Conservation (phyloP, 2,888 invertebrate species). For the Meta bourneti region DNA sequence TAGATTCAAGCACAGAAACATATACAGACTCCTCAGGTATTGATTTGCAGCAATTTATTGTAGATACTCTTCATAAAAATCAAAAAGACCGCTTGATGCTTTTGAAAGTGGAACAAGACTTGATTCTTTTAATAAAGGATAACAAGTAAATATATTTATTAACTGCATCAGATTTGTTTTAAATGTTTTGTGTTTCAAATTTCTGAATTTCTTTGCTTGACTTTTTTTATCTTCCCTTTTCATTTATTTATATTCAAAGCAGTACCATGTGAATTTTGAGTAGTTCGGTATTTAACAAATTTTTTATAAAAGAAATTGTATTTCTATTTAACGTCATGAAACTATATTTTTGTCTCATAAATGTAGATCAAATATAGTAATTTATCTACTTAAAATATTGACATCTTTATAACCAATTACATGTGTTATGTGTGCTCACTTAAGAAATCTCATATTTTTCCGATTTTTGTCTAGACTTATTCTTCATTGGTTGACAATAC, state of each 20-base stretch:
- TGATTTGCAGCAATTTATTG: slow-evolving; percentile 92
- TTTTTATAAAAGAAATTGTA: too few species aligned
- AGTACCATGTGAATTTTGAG: too few species aligned
- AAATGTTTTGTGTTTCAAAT: background rate
- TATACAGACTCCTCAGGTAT: slow-evolving; percentile 87
- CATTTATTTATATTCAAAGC: background rate
- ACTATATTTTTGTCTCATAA: too few species aligned
- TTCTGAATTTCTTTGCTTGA: background rate
- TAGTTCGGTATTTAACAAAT: too few species aligned
- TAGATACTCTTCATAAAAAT: slow-evolving; percentile 94
- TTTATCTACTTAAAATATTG: background rate
- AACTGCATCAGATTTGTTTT: background rate
- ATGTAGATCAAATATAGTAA: background rate
- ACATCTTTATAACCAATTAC: too few species aligned
- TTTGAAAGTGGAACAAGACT: slow-evolving; percentile 92
- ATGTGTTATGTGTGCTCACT: too few species aligned
- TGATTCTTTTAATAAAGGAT: slow-evolving; percentile 91
- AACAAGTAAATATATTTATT: slow-evolving; percentile 84
- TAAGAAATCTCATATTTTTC: too few species aligned
- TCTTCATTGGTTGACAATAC: background rate
- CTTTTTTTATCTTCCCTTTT: slow-evolving; percentile 25
- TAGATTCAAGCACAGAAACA: slow-evolving; percentile 89
- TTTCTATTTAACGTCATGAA: too few species aligned
- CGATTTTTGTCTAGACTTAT: too few species aligned
- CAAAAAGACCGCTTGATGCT: slow-evolving; percentile 92